Evolutionary conservation across 2,888 invertebrate genomes (phyloP).

Genomic region (Xestobium rufovillosum): DNA sequence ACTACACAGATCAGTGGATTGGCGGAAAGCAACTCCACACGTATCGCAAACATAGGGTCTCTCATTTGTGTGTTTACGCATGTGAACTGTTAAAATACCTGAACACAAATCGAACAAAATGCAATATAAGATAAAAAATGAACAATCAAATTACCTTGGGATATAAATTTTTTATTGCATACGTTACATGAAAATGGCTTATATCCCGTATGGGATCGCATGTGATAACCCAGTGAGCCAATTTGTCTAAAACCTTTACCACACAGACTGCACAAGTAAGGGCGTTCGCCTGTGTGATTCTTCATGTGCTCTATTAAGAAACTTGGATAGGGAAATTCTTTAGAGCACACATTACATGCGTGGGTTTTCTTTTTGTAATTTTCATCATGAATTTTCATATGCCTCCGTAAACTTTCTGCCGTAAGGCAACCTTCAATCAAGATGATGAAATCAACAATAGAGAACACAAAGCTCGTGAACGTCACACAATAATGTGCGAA

Average conservation of each 20-base stretch:
- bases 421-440: constrained; percentile 40
- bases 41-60: constrained; percentile 24
- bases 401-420: constrained; percentile 35
- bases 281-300: constrained; percentile 39
- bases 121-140: background rate
- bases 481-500: no score
- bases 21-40: constrained; percentile 10
- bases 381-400: constrained; percentile 36
- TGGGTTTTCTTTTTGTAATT: constrained; percentile 34
- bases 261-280: constrained; percentile 32
- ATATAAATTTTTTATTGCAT: constrained; percentile 28
- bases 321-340: constrained; percentile 34
- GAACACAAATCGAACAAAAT: constrained; percentile 12
- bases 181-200: constrained; percentile 29
- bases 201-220: constrained; percentile 33
- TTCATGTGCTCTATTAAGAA: constrained; percentile 39
- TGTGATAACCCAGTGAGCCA: constrained; percentile 34
- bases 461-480: no score
- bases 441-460: no score
- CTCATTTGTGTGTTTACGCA: constrained; percentile 33
- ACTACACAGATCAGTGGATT: constrained; percentile 7
- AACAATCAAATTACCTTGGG: constrained; percentile 25
- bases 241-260: constrained; percentile 39
- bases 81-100: constrained; percentile 30
- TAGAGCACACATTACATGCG: constrained; percentile 32